Conservation (phyloP, 2,113 vertebrate genomes). For the Sialia sialis region DNA sequence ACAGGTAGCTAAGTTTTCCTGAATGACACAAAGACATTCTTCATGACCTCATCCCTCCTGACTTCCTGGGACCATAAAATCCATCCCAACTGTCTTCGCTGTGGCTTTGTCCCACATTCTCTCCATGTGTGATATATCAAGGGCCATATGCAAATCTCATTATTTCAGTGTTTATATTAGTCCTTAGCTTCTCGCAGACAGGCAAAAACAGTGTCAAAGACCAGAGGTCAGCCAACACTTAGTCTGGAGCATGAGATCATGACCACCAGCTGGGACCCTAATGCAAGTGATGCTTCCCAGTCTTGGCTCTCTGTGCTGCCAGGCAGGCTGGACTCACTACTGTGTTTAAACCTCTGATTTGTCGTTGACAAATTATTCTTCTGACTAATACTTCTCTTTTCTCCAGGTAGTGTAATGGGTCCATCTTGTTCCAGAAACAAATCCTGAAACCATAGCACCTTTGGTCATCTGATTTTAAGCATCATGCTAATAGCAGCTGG, state of each 20-base stretch:
- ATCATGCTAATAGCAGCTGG: not conserved
- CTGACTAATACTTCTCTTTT: not conserved
- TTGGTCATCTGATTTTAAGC: not conserved
- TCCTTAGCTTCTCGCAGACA: not conserved
- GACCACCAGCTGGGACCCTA: not conserved
- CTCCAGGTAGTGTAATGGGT: not conserved
- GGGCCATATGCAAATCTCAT: fast-evolving
- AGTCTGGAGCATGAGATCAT: not conserved
- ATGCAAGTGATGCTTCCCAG: not conserved
- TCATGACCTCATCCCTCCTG: not conserved
- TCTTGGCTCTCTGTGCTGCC: not conserved
- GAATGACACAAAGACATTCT: not conserved
- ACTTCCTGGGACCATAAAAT: not conserved
- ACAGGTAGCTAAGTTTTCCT: not conserved
- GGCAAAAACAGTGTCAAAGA: not conserved
- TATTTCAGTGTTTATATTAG: not conserved
- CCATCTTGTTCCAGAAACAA: not conserved
- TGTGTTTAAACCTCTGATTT: not conserved
- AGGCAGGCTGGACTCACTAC: not conserved
- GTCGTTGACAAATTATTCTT: not conserved
- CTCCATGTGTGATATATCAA: not conserved
- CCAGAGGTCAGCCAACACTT: not conserved
- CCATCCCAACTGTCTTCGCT: not conserved
- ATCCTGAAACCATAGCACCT: not conserved
- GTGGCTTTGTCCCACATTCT: not conserved